Percentiles rank a stretch among this genome's conserved stretches.
Evolutionary conservation across 2,888 invertebrate species (phyloP).

Genomic region (Eupithecia pulchellata): DNA sequence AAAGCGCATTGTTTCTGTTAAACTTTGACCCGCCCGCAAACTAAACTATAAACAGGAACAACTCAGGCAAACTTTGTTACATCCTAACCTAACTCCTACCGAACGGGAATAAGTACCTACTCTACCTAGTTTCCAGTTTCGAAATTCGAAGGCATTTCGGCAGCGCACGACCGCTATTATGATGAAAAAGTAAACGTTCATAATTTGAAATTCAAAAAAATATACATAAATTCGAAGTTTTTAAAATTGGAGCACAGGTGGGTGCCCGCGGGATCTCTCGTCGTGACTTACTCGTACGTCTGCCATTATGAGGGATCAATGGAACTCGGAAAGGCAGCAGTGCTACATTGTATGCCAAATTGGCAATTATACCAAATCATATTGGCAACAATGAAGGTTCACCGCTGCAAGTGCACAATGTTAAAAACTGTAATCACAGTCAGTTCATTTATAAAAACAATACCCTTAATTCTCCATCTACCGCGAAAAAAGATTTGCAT

Average conservation of each 20-base stretch:
- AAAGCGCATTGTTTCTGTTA: slow-evolving; percentile 39
- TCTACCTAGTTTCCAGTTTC: slow-evolving; percentile 28
- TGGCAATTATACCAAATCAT: slow-evolving; percentile 62
- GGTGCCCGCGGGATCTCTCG: slow-evolving; percentile 67
- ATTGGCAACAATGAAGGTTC: slow-evolving; percentile 43
- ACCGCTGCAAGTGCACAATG: slow-evolving; percentile 31
- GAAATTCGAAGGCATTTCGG: slow-evolving; percentile 58
- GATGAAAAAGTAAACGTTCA: slow-evolving; percentile 58
- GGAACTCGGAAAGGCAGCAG: slow-evolving; percentile 61
- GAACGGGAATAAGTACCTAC: not conserved
- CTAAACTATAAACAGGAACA: slow-evolving; percentile 27
- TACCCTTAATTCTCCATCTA: not conserved
- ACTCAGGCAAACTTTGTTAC: slow-evolving; percentile 23
- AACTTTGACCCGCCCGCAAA: slow-evolving; percentile 32
- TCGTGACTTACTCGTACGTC: slow-evolving; percentile 79
- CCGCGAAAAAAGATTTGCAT: not conserved
- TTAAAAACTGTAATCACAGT: slow-evolving; percentile 6
- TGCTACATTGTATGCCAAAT: slow-evolving; percentile 63
- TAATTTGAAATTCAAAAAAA: slow-evolving; percentile 61
- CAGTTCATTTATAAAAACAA: not conserved
- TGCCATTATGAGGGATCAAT: slow-evolving; percentile 65
- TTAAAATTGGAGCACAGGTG: slow-evolving; percentile 75
- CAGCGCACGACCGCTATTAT: slow-evolving; percentile 66
- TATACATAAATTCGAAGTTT: slow-evolving; percentile 42
- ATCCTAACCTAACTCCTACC: not conserved